Evolutionary conservation across 2,797 vertebrate species (phyloP).

Genomic region (Tamandua tetradactyla): DNA sequence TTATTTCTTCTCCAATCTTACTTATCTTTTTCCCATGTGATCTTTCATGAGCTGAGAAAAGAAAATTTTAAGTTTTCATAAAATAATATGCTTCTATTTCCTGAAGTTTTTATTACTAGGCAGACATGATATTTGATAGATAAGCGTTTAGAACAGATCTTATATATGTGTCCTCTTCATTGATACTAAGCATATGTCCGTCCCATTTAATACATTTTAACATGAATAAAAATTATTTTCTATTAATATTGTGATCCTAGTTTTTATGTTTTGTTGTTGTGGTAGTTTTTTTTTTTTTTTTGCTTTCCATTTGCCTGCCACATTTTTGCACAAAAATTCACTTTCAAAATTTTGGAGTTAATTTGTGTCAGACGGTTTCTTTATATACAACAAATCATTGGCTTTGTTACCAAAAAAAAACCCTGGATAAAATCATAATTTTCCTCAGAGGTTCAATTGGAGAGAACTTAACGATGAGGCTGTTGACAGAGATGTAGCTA

Average conservation of each 20-base stretch:
- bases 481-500: background rate
- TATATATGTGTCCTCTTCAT: background rate
- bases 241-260: background rate
- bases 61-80: background rate
- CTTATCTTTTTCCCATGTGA: background rate
- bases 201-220: background rate
- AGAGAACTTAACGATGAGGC: background rate
- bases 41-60: background rate
- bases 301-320: background rate
- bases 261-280: background rate
- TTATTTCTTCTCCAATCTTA: background rate
- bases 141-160: background rate
- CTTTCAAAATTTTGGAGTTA: slow-evolving; percentile 25
- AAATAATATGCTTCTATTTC: background rate
- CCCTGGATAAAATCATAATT: background rate
- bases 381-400: background rate
- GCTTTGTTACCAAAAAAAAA: background rate
- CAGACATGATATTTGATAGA: background rate
- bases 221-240: background rate
- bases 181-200: background rate
- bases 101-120: background rate
- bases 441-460: background rate
- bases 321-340: background rate
- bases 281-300: background rate
- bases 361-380: background rate